A percentile compares a stretch with the other conserved stretches of the same genome.
Conservation (phyloP, 1,140 invertebrate genomes). For the Orchestia grillus region DNA sequence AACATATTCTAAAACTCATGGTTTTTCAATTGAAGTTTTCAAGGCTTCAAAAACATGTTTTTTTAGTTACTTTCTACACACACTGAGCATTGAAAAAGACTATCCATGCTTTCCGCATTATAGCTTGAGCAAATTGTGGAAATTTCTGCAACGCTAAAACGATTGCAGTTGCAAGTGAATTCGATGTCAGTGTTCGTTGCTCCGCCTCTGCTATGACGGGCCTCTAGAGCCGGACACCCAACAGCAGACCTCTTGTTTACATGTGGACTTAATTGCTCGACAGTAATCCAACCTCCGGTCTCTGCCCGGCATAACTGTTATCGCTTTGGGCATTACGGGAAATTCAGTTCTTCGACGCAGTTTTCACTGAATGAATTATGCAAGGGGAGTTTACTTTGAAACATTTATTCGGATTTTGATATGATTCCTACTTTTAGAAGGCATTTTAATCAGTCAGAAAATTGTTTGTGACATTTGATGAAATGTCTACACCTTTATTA, state of each 20-base stretch:
- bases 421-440: too few relatives aligned
- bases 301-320: background rate
- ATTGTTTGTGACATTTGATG: too few relatives aligned
- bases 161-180: background rate
- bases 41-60: background rate
- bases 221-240: too few relatives aligned
- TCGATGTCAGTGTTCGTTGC: background rate
- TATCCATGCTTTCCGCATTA: background rate
- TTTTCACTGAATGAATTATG: too few relatives aligned
- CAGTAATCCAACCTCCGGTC: background rate
- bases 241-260: too few relatives aligned
- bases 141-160: background rate
- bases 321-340: too few relatives aligned
- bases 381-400: too few relatives aligned
- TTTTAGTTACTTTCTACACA: background rate
- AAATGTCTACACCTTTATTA: too few relatives aligned
- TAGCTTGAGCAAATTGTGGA: background rate
- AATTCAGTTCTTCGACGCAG: too few relatives aligned
- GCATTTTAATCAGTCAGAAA: too few relatives aligned
- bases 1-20: background rate
- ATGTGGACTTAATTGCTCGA: background rate
- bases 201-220: background rate
- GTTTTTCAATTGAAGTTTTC: background rate
- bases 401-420: too few relatives aligned
- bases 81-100: background rate